A percentile compares a stretch with the other conserved stretches of the same genome.
These are phyloP conservation scores for Hippolais icterina DNA, from an alignment of 2,113 vertebrate genomes.

Conservation along the genomic window DNA sequence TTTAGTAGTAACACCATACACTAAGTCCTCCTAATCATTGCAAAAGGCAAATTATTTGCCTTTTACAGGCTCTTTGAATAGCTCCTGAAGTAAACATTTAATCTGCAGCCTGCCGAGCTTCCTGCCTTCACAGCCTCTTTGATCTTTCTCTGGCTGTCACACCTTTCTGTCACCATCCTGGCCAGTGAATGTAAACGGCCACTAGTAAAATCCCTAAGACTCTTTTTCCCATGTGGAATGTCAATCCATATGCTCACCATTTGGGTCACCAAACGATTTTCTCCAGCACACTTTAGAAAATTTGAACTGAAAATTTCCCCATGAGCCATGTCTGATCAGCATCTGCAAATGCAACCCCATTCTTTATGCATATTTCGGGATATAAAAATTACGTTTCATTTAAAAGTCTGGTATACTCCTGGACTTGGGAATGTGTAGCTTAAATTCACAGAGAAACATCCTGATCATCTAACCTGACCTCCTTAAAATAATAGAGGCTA, in stretches of 20 bases:
- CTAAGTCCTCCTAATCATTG: not conserved
- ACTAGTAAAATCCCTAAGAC: not conserved
- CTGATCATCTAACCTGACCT: not conserved
- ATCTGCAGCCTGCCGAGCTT: not conserved
- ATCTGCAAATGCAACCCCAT: not conserved
- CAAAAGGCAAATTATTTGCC: not conserved
- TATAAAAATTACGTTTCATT: not conserved
- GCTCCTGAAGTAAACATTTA: not conserved
- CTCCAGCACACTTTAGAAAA: not conserved
- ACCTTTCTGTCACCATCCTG: not conserved
- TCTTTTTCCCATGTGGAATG: not conserved
- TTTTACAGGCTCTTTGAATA: not conserved
- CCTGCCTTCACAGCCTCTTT: not conserved
- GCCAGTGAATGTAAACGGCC: not conserved
- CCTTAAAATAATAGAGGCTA: not conserved
- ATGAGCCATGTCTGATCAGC: not conserved
- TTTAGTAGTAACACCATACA: not conserved
- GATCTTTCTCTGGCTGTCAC: not conserved
- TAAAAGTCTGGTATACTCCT: not conserved
- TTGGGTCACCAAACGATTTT: not conserved
- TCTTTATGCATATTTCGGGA: not conserved
- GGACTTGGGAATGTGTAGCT: not conserved
- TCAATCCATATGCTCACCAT: not conserved
- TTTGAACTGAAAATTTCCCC: not conserved
- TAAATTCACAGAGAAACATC: not conserved